Percentiles rank a stretch among this genome's conserved stretches.
Evolutionary conservation across 2,888 invertebrate genomes (phyloP).

Genomic region (Schizotus pectinicornis): DNA sequence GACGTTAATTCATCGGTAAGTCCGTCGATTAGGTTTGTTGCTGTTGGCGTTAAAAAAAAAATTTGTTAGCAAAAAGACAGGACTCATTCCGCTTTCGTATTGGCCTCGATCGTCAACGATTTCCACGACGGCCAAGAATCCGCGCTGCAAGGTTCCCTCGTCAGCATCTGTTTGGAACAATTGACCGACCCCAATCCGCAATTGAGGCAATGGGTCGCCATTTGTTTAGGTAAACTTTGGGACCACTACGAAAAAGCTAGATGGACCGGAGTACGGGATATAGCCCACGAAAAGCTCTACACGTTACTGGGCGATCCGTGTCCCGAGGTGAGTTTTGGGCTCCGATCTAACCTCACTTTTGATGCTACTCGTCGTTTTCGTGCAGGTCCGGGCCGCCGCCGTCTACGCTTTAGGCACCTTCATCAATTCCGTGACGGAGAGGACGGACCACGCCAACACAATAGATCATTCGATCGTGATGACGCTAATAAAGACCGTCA

Average conservation of each 20-base stretch:
- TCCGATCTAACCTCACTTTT: background rate
- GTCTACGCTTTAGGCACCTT: conserved; percentile 96
- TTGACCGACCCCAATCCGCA: conserved; percentile 72
- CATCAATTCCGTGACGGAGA: conserved; percentile 81
- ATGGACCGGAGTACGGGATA: conserved; percentile 95
- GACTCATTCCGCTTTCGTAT: conserved; percentile 92
- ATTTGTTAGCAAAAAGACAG: conserved; percentile 77
- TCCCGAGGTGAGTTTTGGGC: conserved; percentile 73
- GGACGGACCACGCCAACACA: conserved; percentile 91
- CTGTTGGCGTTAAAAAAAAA: no score
- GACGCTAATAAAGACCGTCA: conserved; percentile 78
- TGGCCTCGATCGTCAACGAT: conserved; percentile 91
- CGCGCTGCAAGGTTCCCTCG: conserved; percentile 86
- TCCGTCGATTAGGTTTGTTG: no score
- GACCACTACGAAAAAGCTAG: conserved; percentile 85
- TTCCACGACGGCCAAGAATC: conserved; percentile 90
- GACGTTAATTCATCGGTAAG: conserved; percentile 83
- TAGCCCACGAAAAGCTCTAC: conserved; percentile 95
- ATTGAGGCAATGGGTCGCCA: conserved; percentile 86
- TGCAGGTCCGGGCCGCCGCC: conserved; percentile 85
- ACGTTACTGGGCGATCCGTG: conserved; percentile 78
- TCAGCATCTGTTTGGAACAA: conserved; percentile 92
- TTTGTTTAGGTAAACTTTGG: conserved; percentile 92
- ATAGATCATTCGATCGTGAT: conserved; percentile 93
- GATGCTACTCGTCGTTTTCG: conserved; percentile 7